Evolutionary conservation across 1,140 invertebrate genomes (phyloP), one percentile per base, ranked within the genome.

Genomic region (Notospermus geniculatus): DNA sequence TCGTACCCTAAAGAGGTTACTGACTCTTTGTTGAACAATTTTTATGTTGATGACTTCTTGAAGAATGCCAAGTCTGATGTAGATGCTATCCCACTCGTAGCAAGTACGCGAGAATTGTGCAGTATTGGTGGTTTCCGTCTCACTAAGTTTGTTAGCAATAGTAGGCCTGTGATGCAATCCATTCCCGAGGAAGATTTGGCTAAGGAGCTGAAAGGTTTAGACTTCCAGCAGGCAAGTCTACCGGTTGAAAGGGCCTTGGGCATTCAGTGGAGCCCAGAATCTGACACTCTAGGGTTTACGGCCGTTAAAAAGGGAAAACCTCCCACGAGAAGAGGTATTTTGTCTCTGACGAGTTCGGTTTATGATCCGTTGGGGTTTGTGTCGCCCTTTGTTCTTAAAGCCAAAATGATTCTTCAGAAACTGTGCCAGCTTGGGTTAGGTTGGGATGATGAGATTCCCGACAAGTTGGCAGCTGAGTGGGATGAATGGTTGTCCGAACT

Each of bases 351-450:
- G 1, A 57, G 56, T 32, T 55, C 53, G 0, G 11, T 73, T 1
- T 75, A 65, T 60, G 75, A 77, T 43, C 75, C 72, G 0, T 60
- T 73, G 5, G 75, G 72, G 13, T 30, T 70, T 30, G 52, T 64
- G 1, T 32, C 71, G 0, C 64, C 64, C 1, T 57, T 63, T n/a
- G 60, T 41, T n/a, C 29, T 72, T 1, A 30, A 30, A 11, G 62
- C 46, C 9, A 67, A 64, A 43, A 29, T 62, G 19, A 56, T 67
- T 19, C 19, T 66, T 22, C 62, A 68, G 23, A 36, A 59, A 19
- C 30, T 67, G 11, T 70, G 68, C 63, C 15, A 29, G 0, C 17
- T 36, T 1, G 59, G 52, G 4, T 46, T 67, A 17, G 54, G 27
- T 2, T 74, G 66, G 66, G 63, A 67, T 59, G 66, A 67, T 7